Evolutionary conservation across 2,113 vertebrate species (phyloP).

Genomic region (Hiodon tergisus): DNA sequence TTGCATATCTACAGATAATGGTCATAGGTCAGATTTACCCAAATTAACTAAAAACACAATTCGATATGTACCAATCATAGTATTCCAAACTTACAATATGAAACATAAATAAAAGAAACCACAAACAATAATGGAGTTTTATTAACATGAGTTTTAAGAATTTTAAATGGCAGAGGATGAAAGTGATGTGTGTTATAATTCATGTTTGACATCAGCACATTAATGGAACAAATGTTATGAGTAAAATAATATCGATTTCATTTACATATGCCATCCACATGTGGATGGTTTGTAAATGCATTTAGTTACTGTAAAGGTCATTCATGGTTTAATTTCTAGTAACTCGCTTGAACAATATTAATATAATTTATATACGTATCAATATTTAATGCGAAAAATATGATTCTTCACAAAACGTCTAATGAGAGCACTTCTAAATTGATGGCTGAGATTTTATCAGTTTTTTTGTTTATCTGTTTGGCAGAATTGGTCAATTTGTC

Average conservation of each 20-base stretch:
- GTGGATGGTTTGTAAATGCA: constrained; percentile 9
- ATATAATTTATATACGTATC: neutral
- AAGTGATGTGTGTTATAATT: constrained; percentile 4
- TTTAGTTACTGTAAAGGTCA: constrained; percentile 17
- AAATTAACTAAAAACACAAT: no score
- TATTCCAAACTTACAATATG: no score
- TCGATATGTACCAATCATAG: no score
- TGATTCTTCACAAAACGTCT: no score
- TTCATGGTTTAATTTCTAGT: constrained; percentile 9
- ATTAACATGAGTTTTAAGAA: neutral
- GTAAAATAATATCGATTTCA: neutral
- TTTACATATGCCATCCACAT: constrained; percentile 12
- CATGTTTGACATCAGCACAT: neutral
- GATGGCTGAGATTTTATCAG: no score
- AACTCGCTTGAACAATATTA: constrained; percentile 1
- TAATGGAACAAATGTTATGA: constrained; percentile 12
- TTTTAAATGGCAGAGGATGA: neutral
- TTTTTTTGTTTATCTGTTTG: no score
- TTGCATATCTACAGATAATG: no score
- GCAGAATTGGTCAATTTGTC: no score
- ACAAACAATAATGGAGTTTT: no score
- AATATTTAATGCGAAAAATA: neutral
- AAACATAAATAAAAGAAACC: no score
- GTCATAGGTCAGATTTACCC: no score
- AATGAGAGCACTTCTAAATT: no score